Evolutionary conservation across 1,140 invertebrate species (phyloP).

Genomic region (Pollicipes pollicipes): DNA sequence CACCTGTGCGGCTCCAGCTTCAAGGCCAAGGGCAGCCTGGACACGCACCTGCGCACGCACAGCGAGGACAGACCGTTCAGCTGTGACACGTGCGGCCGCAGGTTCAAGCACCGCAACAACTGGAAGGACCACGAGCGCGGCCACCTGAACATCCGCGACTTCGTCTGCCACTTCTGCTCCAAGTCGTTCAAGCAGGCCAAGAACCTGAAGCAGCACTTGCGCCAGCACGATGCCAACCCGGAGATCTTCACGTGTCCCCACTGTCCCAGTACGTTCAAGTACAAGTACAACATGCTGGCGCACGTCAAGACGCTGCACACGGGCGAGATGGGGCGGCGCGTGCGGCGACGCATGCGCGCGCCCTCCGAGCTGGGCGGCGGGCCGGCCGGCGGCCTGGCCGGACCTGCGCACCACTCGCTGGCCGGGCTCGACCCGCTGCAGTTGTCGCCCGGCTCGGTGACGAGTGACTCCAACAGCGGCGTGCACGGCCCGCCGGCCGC

Average conservation of each 20-base stretch:
- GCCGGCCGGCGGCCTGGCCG: neutral
- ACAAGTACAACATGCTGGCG: constrained; percentile 6
- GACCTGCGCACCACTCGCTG: neutral
- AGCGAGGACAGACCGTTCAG: constrained; percentile 22
- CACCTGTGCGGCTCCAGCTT: constrained; percentile 5
- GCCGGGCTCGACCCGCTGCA: neutral
- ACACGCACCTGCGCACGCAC: constrained; percentile 25
- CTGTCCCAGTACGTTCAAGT: constrained; percentile 1
- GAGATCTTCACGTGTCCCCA: constrained; percentile 3
- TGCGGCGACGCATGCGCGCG: neutral
- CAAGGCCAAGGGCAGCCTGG: constrained; percentile 23
- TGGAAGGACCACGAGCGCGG: constrained; percentile 14
- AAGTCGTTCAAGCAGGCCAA: constrained; percentile 18
- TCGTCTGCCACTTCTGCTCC: constrained; percentile 16
- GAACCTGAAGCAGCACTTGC: constrained; percentile 19
- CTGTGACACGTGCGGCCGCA: constrained; percentile 19
- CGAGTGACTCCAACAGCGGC: neutral
- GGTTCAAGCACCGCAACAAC: constrained; percentile 16
- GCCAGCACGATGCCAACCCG: constrained; percentile 17
- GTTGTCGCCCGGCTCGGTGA: neutral
- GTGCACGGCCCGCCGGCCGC: neutral
- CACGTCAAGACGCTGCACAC: constrained; percentile 4
- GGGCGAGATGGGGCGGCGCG: neutral
- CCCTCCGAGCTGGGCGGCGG: neutral
- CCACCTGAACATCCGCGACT: constrained; percentile 18